A percentile compares a stretch with the other conserved stretches of the same genome.
Conservation (phyloP, 2,113 vertebrate species). For the Ophthalmolycus amberensis region DNA sequence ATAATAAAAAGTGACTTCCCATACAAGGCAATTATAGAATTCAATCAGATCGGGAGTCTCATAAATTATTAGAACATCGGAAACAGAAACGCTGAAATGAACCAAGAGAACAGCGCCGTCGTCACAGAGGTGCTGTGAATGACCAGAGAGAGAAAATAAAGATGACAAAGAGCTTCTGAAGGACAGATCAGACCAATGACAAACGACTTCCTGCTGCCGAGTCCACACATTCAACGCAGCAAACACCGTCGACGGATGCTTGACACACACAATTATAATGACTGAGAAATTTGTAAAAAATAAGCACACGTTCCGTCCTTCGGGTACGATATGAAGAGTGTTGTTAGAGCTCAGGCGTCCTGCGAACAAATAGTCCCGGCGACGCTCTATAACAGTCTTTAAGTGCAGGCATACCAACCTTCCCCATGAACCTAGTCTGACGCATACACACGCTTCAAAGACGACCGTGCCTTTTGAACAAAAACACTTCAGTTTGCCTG, state of each 20-base stretch:
- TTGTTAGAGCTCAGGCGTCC: slow-evolving; percentile 53
- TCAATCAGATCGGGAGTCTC: slow-evolving; percentile 80
- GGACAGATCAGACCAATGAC: slow-evolving; percentile 55
- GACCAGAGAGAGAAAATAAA: slow-evolving; percentile 51
- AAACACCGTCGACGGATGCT: background rate
- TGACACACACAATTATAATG: slow-evolving; percentile 60
- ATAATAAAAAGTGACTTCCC: slow-evolving; percentile 83
- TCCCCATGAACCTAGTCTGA: slow-evolving; percentile 50
- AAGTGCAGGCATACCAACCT: slow-evolving; percentile 44
- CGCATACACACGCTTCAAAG: background rate
- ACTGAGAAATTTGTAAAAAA: slow-evolving; percentile 51
- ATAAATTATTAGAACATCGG: slow-evolving; percentile 82
- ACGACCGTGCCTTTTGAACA: slow-evolving; percentile 70
- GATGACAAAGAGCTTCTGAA: slow-evolving; percentile 39
- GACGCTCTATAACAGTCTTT: slow-evolving; percentile 65
- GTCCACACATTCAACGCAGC: slow-evolving; percentile 71
- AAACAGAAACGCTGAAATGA: slow-evolving; percentile 36
- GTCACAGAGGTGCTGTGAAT: slow-evolving; percentile 56
- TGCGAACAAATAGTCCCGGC: slow-evolving; percentile 48
- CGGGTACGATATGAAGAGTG: slow-evolving; percentile 30
- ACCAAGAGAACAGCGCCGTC: slow-evolving; percentile 60
- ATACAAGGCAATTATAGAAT: slow-evolving; percentile 83
- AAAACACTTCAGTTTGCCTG: slow-evolving; percentile 54
- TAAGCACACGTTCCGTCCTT: slow-evolving; percentile 57
- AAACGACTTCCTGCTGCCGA: slow-evolving; percentile 43